Conservation (phyloP, 2,797 vertebrate genomes). For the Avahi laniger region DNA sequence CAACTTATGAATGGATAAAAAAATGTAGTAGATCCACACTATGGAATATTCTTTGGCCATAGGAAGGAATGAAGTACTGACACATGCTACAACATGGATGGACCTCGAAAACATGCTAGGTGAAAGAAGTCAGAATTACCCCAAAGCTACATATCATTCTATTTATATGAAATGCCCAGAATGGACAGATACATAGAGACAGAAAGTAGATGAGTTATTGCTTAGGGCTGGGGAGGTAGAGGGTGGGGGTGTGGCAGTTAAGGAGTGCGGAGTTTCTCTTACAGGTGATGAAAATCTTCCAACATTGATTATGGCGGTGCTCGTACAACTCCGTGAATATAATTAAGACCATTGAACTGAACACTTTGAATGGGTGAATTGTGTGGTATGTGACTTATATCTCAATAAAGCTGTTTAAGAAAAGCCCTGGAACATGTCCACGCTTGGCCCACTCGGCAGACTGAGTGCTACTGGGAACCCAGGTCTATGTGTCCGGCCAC, state of each 20-base stretch:
- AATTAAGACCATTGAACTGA: neutral
- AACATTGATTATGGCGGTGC: neutral
- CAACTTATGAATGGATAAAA: neutral
- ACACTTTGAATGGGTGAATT: neutral
- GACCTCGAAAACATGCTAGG: too few relatives aligned
- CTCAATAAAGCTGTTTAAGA: neutral
- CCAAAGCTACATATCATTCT: neutral
- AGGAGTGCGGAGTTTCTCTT: neutral
- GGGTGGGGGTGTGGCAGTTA: neutral
- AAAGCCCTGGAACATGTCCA: neutral
- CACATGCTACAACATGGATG: too few relatives aligned
- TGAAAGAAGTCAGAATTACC: neutral
- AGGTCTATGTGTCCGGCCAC: neutral
- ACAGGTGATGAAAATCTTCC: neutral
- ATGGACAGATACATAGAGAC: neutral
- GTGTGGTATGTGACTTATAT: neutral
- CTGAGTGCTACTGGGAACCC: neutral
- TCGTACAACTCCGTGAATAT: neutral
- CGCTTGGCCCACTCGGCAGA: neutral
- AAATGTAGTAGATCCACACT: neutral
- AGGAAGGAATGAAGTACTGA: neutral
- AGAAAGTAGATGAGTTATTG: neutral
- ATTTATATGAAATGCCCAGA: neutral
- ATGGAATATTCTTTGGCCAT: neutral
- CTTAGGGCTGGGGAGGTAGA: neutral